Evolutionary conservation across 2,888 invertebrate genomes (phyloP).

Genomic region (Microplitis deprimator): DNA sequence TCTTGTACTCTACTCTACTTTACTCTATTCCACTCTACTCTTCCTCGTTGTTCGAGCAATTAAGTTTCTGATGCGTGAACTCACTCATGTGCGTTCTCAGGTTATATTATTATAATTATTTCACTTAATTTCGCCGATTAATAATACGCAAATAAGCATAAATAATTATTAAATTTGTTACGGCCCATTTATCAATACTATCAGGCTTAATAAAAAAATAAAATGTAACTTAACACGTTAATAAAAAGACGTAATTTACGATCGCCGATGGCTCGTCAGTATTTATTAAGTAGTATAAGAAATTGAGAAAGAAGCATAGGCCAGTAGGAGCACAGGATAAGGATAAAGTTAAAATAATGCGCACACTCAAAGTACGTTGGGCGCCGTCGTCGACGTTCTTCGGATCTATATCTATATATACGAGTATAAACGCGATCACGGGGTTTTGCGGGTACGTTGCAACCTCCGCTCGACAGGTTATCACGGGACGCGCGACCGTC

Average conservation of each 20-base stretch:
- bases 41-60: slow-evolving; percentile 28
- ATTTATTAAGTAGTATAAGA: not conserved
- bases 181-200: too few relatives aligned
- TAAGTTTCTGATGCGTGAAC: slow-evolving; percentile 31
- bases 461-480: slow-evolving; percentile 59
- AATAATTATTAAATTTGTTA: too few relatives aligned
- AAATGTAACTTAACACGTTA: not conserved
- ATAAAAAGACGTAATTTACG: not conserved
- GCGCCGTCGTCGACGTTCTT: slow-evolving; percentile 41
- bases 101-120: not conserved
- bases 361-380: slow-evolving; percentile 25
- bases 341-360: slow-evolving; percentile 20
- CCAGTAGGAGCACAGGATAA: not conserved
- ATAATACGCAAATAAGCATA: too few relatives aligned
- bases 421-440: slow-evolving; percentile 44
- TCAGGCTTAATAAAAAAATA: not conserved
- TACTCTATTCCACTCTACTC: not conserved
- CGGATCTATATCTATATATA: slow-evolving; percentile 31
- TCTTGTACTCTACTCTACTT: not conserved
- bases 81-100: not conserved
- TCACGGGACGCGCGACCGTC: slow-evolving; percentile 57
- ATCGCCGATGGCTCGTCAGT: not conserved
- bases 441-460: slow-evolving; percentile 55
- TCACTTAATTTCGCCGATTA: not conserved
- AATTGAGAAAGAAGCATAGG: not conserved